Percentiles rank a stretch among this genome's conserved stretches.
Conservation (phyloP, 2,888 invertebrate genomes). For the Axea sp. region DNA sequence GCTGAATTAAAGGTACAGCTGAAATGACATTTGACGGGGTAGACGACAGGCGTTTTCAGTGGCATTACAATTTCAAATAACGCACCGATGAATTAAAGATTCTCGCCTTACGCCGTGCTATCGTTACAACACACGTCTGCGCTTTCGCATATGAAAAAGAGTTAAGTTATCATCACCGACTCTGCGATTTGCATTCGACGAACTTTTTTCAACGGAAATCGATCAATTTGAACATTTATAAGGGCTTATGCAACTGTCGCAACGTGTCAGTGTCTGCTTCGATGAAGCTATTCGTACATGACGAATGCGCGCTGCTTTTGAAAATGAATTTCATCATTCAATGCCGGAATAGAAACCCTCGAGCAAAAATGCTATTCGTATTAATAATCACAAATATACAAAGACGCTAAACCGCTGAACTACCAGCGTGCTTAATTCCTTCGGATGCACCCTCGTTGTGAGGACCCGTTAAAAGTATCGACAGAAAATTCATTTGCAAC, state of each 20-base stretch:
- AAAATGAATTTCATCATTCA: too few relatives aligned
- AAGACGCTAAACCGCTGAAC: too few relatives aligned
- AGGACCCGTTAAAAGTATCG: too few relatives aligned
- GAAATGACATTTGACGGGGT: conserved; percentile 44
- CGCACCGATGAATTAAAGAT: conserved; percentile 71
- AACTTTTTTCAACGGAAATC: conserved; percentile 14
- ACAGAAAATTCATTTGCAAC: too few relatives aligned
- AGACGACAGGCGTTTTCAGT: conserved; percentile 62
- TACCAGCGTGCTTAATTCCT: too few relatives aligned
- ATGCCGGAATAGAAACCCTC: too few relatives aligned
- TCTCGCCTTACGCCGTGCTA: conserved; percentile 35
- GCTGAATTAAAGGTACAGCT: conserved; percentile 13
- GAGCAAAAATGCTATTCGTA: too few relatives aligned
- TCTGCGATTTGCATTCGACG: conserved; percentile 41
- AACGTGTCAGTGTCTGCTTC: too few relatives aligned
- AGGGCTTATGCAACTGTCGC: conserved; percentile 25
- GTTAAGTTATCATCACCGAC: conserved; percentile 43
- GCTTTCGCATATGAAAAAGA: conserved; percentile 54
- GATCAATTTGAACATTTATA: conserved; percentile 46
- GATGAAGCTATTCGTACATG: too few relatives aligned
- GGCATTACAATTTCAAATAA: conserved; percentile 70
- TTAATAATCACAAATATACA: too few relatives aligned
- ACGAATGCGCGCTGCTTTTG: too few relatives aligned
- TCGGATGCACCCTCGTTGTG: too few relatives aligned
- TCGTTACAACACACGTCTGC: conserved; percentile 39